Conservation (phyloP, 2,888 invertebrate species). For the Synanthedon tipuliformis region DNA sequence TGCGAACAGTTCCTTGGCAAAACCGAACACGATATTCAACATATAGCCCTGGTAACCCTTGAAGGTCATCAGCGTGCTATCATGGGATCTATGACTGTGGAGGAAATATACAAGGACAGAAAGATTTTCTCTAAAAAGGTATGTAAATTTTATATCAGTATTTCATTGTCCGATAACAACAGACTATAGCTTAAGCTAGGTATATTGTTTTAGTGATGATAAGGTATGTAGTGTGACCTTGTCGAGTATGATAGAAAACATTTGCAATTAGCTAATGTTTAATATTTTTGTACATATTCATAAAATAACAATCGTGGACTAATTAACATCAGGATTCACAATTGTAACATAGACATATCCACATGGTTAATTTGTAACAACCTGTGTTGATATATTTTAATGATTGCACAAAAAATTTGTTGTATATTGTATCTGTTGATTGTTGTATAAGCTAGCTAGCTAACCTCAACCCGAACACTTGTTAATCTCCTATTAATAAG, state of each 20-base stretch:
- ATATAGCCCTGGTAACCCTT: slow-evolving; percentile 90
- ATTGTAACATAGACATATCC: too few species aligned
- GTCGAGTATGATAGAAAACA: neutral
- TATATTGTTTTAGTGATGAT: neutral
- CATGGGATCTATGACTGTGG: slow-evolving; percentile 97
- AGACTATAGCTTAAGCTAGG: neutral
- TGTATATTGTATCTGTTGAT: too few species aligned
- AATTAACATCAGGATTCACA: too few species aligned
- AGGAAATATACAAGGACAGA: slow-evolving; percentile 95
- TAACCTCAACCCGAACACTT: too few species aligned
- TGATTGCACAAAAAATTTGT: too few species aligned
- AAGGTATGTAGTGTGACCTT: neutral
- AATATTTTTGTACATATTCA: neutral
- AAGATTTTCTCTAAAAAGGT: slow-evolving; percentile 91
- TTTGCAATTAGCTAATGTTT: neutral
- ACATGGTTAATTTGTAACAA: too few species aligned
- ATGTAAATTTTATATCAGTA: neutral
- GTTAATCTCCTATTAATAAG: too few species aligned
- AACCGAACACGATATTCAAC: slow-evolving; percentile 86
- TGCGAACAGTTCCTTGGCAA: slow-evolving; percentile 96
- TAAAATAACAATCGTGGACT: too few species aligned
- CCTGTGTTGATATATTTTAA: too few species aligned
- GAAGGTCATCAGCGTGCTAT: slow-evolving; percentile 96
- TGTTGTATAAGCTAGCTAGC: too few species aligned
- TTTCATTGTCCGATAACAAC: neutral